Percentiles rank a stretch among this genome's conserved stretches.
These are phyloP conservation scores for Apostichopus leukothele DNA, from an alignment of 53 echinoderm and acorn worm genomes.

Conservation along the genomic window DNA sequence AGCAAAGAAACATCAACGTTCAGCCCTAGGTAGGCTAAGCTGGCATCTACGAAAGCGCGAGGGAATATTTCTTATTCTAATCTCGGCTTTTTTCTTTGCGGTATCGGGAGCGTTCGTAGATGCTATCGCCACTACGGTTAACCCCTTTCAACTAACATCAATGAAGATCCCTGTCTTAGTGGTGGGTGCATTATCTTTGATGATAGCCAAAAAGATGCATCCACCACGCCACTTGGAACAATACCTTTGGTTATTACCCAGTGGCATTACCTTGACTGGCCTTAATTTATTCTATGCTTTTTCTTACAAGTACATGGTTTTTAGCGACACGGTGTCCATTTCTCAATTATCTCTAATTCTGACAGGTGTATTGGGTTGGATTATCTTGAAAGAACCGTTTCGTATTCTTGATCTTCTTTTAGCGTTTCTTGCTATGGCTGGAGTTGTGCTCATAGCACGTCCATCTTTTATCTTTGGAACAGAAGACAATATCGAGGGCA, in stretches of 20 bases:
- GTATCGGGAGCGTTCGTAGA: not conserved
- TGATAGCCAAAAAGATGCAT: not conserved
- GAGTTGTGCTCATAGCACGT: not conserved
- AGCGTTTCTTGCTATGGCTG: not conserved
- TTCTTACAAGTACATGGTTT: not conserved
- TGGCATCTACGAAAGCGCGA: too few species aligned
- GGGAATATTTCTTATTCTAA: too few species aligned
- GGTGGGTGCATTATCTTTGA: not conserved
- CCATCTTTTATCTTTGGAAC: slow-evolving; percentile 19
- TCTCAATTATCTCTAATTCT: not conserved
- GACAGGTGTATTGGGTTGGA: slow-evolving; percentile 11
- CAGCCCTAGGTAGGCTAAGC: too few species aligned
- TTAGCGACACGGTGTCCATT: not conserved
- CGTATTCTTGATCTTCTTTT: not conserved
- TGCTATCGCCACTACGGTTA: not conserved
- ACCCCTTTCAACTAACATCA: not conserved
- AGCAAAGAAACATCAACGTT: too few species aligned
- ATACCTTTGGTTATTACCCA: not conserved
- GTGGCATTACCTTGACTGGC: not conserved
- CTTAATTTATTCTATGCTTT: not conserved
- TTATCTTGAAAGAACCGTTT: slow-evolving; percentile 8
- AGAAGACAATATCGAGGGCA: not conserved
- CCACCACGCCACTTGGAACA: not conserved
- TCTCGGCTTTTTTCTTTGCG: not conserved
- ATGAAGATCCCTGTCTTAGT: not conserved